A percentile compares a stretch with the other conserved stretches of the same genome.
phyloP scores from a whole-genome alignment of 1,140 invertebrate genomes.

The Hyphantria cunea region DNA sequence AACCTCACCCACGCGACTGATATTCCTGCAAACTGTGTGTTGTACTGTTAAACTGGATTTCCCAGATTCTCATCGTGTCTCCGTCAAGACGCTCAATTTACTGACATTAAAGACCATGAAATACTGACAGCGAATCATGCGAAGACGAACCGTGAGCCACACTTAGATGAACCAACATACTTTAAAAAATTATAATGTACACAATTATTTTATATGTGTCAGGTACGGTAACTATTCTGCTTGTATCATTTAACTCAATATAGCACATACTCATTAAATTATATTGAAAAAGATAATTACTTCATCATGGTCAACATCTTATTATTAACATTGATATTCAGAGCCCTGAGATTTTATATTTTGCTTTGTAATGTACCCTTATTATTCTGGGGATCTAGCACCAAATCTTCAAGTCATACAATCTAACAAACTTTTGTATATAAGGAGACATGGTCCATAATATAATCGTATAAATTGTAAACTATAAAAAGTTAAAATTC shows the following conservation, averaged over 20 bases:
- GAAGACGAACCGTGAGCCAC: conserved; percentile 18
- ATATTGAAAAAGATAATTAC: no score
- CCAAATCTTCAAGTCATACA: no score
- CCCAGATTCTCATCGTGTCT: conserved; percentile 36
- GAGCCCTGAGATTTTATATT: no score
- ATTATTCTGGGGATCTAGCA: no score
- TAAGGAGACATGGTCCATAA: no score
- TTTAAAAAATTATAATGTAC: no score
- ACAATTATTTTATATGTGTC: conserved; percentile 12
- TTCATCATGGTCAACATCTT: no score
- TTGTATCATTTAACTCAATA: conserved; percentile 44
- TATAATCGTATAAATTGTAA: no score
- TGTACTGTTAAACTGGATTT: conserved; percentile 54
- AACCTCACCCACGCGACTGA: conserved; percentile 27
- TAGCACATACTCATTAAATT: neutral
- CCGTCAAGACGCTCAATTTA: conserved; percentile 45
- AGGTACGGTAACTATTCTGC: conserved; percentile 5
- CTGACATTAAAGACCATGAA: conserved; percentile 67
- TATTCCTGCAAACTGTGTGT: conserved; percentile 31
- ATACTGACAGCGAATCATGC: conserved; percentile 44
- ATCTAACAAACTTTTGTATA: no score
- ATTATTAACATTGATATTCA: no score
- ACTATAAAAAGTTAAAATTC: no score
- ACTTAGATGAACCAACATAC: neutral
- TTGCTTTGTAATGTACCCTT: no score